These are phyloP conservation scores for Oopsacas minuta DNA, from an alignment of 37 sponge, comb jelly and placozoan genomes.

Conservation along the genomic window DNA sequence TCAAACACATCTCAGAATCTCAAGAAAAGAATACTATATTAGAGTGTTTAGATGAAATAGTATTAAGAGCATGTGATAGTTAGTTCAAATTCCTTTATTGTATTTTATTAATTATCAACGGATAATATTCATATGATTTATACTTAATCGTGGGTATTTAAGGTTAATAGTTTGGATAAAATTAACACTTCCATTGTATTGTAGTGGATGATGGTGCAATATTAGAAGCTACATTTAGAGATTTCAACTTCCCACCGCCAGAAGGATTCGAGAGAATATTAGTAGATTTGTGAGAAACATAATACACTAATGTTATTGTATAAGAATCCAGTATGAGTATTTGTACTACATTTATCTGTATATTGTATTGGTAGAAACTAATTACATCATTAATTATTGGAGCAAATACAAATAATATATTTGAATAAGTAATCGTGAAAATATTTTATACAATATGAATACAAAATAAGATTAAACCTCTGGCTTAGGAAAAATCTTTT, in stretches of 20 bases:
- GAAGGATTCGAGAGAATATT: conserved; percentile 81
- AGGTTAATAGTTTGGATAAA: background rate
- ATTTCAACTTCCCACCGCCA: conserved; percentile 82
- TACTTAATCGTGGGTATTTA: background rate
- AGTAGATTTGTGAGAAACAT: conserved; percentile 60
- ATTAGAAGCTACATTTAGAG: conserved; percentile 73
- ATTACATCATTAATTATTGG: no score
- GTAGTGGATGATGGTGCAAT: conserved; percentile 30
- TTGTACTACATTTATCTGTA: no score
- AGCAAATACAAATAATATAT: no score
- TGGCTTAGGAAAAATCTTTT: no score
- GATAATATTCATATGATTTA: no score
- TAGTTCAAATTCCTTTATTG: background rate
- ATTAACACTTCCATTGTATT: background rate
- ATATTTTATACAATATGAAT: no score
- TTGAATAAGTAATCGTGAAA: no score
- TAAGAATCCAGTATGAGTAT: no score
- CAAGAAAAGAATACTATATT: background rate
- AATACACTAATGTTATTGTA: no score
- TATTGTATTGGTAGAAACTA: no score
- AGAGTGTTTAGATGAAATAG: background rate
- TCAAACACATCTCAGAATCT: background rate
- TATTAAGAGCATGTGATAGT: background rate
- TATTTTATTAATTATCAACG: background rate
- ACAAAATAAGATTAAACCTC: no score